These are phyloP conservation scores for Trypoxylus dichotomus DNA, from an alignment of 1,140 invertebrate species.

Conservation along the genomic window DNA sequence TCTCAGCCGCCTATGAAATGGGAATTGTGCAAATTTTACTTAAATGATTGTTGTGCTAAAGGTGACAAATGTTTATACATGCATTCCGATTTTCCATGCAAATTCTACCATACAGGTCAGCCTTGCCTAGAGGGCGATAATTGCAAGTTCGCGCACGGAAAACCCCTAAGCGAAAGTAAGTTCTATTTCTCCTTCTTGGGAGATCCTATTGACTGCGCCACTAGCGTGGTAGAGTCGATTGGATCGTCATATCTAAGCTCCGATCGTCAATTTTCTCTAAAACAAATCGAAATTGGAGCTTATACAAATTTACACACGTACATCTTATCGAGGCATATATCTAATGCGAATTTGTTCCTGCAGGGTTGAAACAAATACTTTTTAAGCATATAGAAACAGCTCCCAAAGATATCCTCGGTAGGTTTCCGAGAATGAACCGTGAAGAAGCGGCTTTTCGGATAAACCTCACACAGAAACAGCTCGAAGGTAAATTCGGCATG, in stretches of 20 bases:
- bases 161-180: conserved; percentile 75
- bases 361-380: conserved; percentile 49
- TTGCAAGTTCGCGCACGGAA: conserved; percentile 92
- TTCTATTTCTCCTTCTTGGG: conserved; percentile 54
- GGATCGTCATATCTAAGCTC: no score
- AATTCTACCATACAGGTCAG: conserved; percentile 92
- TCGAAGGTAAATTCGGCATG: conserved; percentile 59
- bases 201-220: no score
- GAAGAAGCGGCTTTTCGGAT: conserved; percentile 74
- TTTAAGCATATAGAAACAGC: conserved; percentile 84
- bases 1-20: conserved; percentile 80
- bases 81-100: conserved; percentile 97
- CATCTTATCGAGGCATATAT: not conserved
- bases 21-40: conserved; percentile 96
- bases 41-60: conserved; percentile 94
- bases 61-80: conserved; percentile 94
- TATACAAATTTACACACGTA: not conserved
- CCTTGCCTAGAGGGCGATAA: conserved; percentile 78
- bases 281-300: not conserved
- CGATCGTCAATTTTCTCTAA: no score
- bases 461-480: conserved; percentile 66
- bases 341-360: conserved; percentile 18
- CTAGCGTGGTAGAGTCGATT: no score
- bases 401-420: conserved; percentile 85
- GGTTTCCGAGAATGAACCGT: conserved; percentile 79